Base-by-base conservation (phyloP, 2,888 invertebrate genomes). In the Stictocephala bisonia region DNA sequence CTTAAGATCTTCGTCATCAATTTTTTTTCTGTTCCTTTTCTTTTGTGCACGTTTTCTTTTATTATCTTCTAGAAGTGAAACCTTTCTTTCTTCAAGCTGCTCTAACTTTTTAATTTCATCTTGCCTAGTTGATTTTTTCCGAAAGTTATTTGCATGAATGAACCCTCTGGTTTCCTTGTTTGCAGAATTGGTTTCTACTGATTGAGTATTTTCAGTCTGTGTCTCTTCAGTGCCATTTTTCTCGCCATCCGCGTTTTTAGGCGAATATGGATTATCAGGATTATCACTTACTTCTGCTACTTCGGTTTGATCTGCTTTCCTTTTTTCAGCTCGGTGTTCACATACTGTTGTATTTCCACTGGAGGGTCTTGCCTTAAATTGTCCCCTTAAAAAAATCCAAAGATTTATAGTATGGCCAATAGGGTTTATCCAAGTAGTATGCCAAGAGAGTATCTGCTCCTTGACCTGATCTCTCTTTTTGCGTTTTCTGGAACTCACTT, bases 51-150 rank as follows among this genome's bases (percentile, higher is more conserved):
- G 35, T 31, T 31, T 31, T 48, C 48, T 48, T 48, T 48, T 48
- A 13, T 48, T 53, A 20, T 53, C 11, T 53, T 53, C 26, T 53
- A 53, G 53, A 6, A 53, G 4, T 53, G 53, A 11, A 53, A 53
- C 24, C n/a, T 53, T 53, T 53, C n/a, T 26, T 53, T 53, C 53
- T 53, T 53, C 53, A 53, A 53, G 53, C 53, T 53, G 53, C 18
- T 20, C 53, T 53, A 53, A 26, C 22, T 53, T 53, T 53, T n/a
- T 53, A 9, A 24, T 26, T 7, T 53, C 11, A 22, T 53, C 53
- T 53, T 53, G 53, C 11, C 11, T 53, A 53, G 11, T 20, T 24
- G 6, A 11, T 26, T 53, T 53, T 53, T 53, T n/a, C 6, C 7
- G 24, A 53, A 20, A 11, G 18, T 53, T n/a, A 53, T 53, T 53